Conservation (phyloP, 2,113 vertebrate species). For the Gymnogyps californianus region DNA sequence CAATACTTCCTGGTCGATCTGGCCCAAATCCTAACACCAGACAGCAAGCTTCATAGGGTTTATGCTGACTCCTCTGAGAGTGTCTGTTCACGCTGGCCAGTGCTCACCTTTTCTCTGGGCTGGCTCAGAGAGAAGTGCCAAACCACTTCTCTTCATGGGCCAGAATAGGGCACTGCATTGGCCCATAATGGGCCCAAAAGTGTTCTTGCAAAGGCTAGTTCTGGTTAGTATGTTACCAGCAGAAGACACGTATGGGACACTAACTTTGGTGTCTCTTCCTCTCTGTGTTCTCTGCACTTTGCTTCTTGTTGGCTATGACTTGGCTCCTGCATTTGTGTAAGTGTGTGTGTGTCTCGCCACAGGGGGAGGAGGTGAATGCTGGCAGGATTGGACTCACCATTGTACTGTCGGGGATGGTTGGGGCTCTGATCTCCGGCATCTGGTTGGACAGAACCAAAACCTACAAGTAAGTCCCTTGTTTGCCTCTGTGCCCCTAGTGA, state of each 20-base stretch:
- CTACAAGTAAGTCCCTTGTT: conserved; percentile 86
- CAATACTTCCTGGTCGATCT: neutral
- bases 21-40: neutral
- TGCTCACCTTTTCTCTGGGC: neutral
- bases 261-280: neutral
- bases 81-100: neutral
- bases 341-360: conserved; percentile 39
- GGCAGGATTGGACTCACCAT: conserved; percentile 95
- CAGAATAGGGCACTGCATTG: neutral
- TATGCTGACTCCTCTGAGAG: neutral
- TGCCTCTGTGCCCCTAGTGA: neutral
- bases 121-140: neutral
- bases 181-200: neutral
- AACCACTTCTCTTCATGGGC: neutral
- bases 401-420: conserved; percentile 87
- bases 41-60: neutral
- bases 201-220: neutral
- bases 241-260: neutral
- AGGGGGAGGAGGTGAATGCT: conserved; percentile 94
- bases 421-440: conserved; percentile 89
- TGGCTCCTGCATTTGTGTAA: neutral
- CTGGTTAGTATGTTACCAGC: neutral
- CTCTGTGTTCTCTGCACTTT: neutral
- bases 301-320: neutral
- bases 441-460: conserved; percentile 96